Evolutionary conservation across 2,113 vertebrate species (phyloP), one percentile per base, ranked within the genome.

Genomic region (Pao palembangensis): DNA sequence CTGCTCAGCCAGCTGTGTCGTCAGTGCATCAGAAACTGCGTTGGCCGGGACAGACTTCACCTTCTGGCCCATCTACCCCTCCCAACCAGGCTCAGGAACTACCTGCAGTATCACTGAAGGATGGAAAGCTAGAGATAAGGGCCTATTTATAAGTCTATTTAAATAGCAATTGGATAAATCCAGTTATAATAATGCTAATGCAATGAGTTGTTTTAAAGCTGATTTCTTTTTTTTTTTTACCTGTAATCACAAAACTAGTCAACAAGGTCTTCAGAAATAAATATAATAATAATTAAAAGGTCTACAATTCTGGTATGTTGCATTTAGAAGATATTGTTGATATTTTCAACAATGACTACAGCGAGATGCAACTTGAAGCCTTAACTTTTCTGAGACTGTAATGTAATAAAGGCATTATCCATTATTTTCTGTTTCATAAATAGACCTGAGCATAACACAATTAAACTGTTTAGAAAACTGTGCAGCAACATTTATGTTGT

Each of bases 1-100:
- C 91, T 93, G 62, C 92, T 98, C 48, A 91, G 88, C 78, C 95
- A 95, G 65, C 85, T 95, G 31, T 98, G 96, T 67, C 91, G 96
- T 64, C 92, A 97, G 47, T 63, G 90, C 75, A 94, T 98, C 87
- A 89, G 96, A 67, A 90, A 73, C 69, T 92, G 83, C 58, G 73
- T 98, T 7, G 94, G 96, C 59, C 91, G 91, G 43, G 76, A 92
- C 21, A 88, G 94, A 57, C 85, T 98, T 19, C 93, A 94, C 59
- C 93, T 96, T 14, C 85, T 99, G 44, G 88, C 92, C 23, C 93
- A 93, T 48, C 93, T 98, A 5, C 94, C 94, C 58, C 64, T 99
- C 71, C 96, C 96, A 52, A 93, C 83, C 2, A 77, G 92, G 55
- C 77, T 99, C 62, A 92, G 91, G 84, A 91, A 86, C 72, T 98